Base-by-base conservation (phyloP, 2,113 vertebrate species). In the Ahaetulla prasina region DNA sequence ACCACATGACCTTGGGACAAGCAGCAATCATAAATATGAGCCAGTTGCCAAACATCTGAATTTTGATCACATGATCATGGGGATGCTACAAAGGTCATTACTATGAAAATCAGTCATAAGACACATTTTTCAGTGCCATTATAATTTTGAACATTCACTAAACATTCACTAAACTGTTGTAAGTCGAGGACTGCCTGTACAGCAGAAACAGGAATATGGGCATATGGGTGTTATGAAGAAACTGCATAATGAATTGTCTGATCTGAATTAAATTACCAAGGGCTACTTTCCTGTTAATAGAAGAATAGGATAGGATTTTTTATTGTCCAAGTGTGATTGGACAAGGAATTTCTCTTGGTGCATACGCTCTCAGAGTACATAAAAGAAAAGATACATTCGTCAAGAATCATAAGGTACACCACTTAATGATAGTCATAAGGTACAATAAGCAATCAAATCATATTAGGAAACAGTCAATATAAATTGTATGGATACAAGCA, bases 221-320 rank as follows among this genome's bases (percentile, higher is more conserved):
- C 3, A 27, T 93, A 84, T 23, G 11, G 16, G n/a, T 50, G 0
- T 60, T 87, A 68, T 74, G 53, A 92, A 92, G 89, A 92, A 93
- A 87, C 27, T 92, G 4, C 43, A 84, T 43, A 25, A 94, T 93
- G 95, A 95, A 85, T 91, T 94, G 49, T 5, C 89, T 91, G 91
- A 3, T 80, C 93, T 89, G 93, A 91, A 93, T 88, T 39, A 90
- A 87, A 84, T 93, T 88, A 20, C n/a, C 6, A 53, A 93, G 35
- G 94, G 86, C 39, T 89, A 93, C 94, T 93, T 95, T 94, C 68
- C 22, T 91, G 91, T 94, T 96, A 93, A 92, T 50, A 86, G 43
- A 39, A 63, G 85, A 88, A n/a, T 5, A 86, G n/a, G n/a, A n/a
- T n/a, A n/a, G n/a, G n/a, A n/a, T n/a, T n/a, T n/a, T n/a, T n/a